Base-by-base conservation (phyloP, 1,140 invertebrate species). In the Panagrolaimus sp. region DNA sequence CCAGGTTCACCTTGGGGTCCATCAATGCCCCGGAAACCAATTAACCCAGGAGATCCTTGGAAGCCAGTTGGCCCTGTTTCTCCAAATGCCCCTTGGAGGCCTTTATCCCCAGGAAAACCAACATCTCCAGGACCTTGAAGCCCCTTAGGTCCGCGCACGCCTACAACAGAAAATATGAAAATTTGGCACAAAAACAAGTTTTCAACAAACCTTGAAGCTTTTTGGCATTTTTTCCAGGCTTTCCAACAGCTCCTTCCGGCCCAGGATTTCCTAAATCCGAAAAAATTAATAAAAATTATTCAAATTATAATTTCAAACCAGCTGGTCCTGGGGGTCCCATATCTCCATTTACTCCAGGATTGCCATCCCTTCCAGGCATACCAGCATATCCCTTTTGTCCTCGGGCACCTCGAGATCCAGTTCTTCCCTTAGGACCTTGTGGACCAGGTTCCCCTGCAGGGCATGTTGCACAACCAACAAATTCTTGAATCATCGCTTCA, bases 381-480 rank as follows among this genome's bases (percentile, higher is more conserved):
- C 52, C 52, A 5, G 21, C 14, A 3, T 26, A 28, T 8, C 52
- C 52, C 12, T 28, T 21, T 21, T 58, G 52, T 58, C 52, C 52
- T 26, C 52, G 52, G 4, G 17, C 21, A 12, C 52, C 52, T n/a
- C 52, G 1, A n/a, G 17, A 12, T 5, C 52, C 52, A 5, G 52
- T 58, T 58, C 52, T 21, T 10, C 52, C 52, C 5, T 28, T 21
- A 12, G 52, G 21, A n/a, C 52, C 52, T 1, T 26, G 21, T 0
- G 17, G 52, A 12, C 52, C 52, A 12, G 52, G 52, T 58, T 58
- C 52, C 1, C 52, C 52, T 12, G 52, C 52, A 12, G 52, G 52
- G 52, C 52, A 58, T 21, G 21, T 58, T n/a, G 17, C 17, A 28
- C 52, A 58, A 12, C 28, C 8, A 58, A 58, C 52, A 58, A 58